Percentiles rank a stretch among this genome's conserved stretches.
phyloP scores from a whole-genome alignment of 2,888 invertebrate genomes.

The Mactromeris polynyma region DNA sequence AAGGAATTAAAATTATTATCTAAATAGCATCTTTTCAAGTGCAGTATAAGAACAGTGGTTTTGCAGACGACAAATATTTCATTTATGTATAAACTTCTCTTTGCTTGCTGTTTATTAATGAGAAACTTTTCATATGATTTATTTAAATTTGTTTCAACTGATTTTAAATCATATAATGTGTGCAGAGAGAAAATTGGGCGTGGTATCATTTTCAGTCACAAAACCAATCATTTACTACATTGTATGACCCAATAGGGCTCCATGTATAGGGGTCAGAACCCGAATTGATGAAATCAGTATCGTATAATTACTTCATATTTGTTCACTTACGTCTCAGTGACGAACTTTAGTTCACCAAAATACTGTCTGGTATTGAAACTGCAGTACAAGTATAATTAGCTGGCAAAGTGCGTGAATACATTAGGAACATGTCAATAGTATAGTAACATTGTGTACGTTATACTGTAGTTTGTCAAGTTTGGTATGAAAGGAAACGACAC shows the following conservation, averaged over 20 bases:
- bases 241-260: background rate
- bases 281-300: background rate
- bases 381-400: too few relatives aligned
- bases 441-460: too few relatives aligned
- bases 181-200: background rate
- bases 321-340: too few relatives aligned
- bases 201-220: background rate
- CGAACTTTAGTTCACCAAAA: too few relatives aligned
- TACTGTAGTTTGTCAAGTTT: too few relatives aligned
- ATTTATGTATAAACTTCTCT: background rate
- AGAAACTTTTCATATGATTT: background rate
- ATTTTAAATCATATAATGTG: background rate
- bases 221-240: background rate
- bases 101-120: background rate
- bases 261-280: background rate
- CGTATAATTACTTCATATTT: background rate
- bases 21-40: slow-evolving; percentile 18
- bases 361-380: too few relatives aligned
- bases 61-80: background rate
- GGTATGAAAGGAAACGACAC: too few relatives aligned
- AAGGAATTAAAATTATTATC: slow-evolving; percentile 25
- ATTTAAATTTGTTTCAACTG: background rate
- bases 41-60: background rate
- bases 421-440: too few relatives aligned
- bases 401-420: too few relatives aligned